A percentile compares a stretch with the other conserved stretches of the same genome.
Conservation (phyloP, 2,888 invertebrate genomes). For the Clitarchus hookeri region DNA sequence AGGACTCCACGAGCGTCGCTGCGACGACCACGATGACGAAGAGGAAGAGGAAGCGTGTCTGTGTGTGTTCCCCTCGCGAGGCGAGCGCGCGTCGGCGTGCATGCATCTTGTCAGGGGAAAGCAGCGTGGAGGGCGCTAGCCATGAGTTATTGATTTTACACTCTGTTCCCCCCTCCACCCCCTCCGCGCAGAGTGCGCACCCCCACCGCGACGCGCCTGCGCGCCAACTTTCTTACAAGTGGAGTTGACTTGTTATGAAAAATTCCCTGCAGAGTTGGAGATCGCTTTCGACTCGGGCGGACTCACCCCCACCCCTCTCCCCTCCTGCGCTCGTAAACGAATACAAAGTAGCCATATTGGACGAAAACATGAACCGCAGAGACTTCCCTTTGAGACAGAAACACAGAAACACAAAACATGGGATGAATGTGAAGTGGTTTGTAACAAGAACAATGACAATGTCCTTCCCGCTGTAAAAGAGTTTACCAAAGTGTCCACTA, state of each 20-base stretch:
- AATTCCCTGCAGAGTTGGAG: background rate
- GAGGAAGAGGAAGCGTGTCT: background rate
- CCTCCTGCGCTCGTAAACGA: background rate
- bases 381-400: no score
- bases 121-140: constrained; percentile 30
- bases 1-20: background rate
- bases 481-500: no score
- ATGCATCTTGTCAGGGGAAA: background rate
- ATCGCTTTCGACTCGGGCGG: constrained; percentile 10
- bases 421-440: no score
- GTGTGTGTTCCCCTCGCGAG: constrained; percentile 15
- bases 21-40: background rate
- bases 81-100: constrained; percentile 18
- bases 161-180: constrained; percentile 25
- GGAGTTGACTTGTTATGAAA: constrained; percentile 2
- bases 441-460: no score
- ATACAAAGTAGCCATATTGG: constrained; percentile 2
- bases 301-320: background rate
- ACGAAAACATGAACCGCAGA: background rate
- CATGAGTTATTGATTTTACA: constrained; percentile 42
- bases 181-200: background rate
- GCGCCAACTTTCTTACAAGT: background rate
- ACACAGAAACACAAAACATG: no score
- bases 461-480: no score
- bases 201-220: background rate